Evolutionary conservation across 2,888 invertebrate genomes (phyloP).

Genomic region (Anagyrus pseudococci): DNA sequence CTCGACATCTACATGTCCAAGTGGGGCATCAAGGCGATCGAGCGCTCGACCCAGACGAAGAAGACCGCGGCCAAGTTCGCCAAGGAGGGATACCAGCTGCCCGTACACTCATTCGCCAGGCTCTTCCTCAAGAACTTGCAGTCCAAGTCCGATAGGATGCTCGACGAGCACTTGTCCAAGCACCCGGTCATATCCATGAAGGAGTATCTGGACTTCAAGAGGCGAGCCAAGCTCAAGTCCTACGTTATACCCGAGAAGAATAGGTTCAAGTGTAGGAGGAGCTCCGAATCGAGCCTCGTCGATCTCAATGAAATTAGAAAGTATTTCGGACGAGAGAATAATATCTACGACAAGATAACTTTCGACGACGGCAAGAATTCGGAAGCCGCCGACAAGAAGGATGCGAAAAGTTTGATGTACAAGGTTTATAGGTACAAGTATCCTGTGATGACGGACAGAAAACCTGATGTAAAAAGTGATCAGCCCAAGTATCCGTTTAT

Average conservation of each 20-base stretch:
- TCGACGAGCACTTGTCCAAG: conserved; percentile 46
- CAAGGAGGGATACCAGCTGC: conserved; percentile 10
- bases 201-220: conserved; percentile 38
- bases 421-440: conserved; percentile 30
- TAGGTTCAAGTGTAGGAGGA: not conserved
- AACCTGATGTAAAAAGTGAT: conserved; percentile 3
- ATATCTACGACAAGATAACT: conserved; percentile 17
- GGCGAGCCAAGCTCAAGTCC: conserved; percentile 40
- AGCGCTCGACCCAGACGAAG: conserved; percentile 51
- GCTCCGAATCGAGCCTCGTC: conserved; percentile 18
- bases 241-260: conserved; percentile 37
- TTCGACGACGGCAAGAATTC: conserved; percentile 14
- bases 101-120: conserved; percentile 19
- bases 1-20: conserved; percentile 53
- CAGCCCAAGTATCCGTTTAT: not conserved
- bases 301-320: conserved; percentile 28
- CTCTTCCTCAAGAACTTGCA: conserved; percentile 40
- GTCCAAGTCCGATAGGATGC: conserved; percentile 41
- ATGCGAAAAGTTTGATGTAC: not conserved
- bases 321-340: conserved; percentile 12
- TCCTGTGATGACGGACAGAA: conserved; percentile 16
- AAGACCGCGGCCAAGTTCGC: conserved; percentile 18
- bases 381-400: not conserved
- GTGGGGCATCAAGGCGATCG: conserved; percentile 49
- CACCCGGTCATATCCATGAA: conserved; percentile 25